phyloP scores from a whole-genome alignment of 2,113 vertebrate species.

The Lophura nycthemera region DNA sequence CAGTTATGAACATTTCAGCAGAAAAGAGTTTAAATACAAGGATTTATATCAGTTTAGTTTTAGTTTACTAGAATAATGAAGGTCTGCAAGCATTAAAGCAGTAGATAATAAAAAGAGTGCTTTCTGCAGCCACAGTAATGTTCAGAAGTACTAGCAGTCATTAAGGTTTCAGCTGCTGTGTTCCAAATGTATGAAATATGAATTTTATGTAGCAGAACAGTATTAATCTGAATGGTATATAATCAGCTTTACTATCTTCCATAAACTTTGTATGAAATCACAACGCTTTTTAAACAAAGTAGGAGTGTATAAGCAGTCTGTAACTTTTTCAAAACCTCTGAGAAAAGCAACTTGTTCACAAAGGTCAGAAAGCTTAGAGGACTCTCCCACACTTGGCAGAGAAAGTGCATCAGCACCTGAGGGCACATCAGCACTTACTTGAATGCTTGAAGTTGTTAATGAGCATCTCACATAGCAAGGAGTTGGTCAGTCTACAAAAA shows the following conservation, averaged over 20 bases:
- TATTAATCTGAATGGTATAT: slow-evolving; percentile 16
- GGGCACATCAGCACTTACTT: not conserved
- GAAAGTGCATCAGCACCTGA: not conserved
- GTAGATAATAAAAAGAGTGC: not conserved
- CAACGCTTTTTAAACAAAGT: not conserved
- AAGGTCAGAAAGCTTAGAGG: not conserved
- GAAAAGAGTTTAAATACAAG: not conserved
- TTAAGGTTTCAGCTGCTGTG: slow-evolving; percentile 10
- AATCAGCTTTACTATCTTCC: slow-evolving; percentile 9
- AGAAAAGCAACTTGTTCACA: not conserved
- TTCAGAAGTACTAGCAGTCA: not conserved
- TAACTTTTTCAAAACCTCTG: not conserved
- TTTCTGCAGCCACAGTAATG: not conserved
- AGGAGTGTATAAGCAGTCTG: not conserved
- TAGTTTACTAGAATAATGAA: not conserved
- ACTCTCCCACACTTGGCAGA: not conserved
- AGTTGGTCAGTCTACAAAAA: not conserved
- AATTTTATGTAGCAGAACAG: slow-evolving; percentile 17
- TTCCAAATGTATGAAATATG: slow-evolving; percentile 10
- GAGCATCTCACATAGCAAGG: not conserved
- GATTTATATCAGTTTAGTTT: not conserved
- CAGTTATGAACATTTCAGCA: not conserved
- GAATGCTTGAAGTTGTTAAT: not conserved
- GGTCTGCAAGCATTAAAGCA: not conserved
- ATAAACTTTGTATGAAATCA: slow-evolving; percentile 45